A percentile compares a stretch with the other conserved stretches of the same genome.
phyloP scores from a whole-genome alignment of 2,888 invertebrate genomes.

The Argyra leucocephala region DNA sequence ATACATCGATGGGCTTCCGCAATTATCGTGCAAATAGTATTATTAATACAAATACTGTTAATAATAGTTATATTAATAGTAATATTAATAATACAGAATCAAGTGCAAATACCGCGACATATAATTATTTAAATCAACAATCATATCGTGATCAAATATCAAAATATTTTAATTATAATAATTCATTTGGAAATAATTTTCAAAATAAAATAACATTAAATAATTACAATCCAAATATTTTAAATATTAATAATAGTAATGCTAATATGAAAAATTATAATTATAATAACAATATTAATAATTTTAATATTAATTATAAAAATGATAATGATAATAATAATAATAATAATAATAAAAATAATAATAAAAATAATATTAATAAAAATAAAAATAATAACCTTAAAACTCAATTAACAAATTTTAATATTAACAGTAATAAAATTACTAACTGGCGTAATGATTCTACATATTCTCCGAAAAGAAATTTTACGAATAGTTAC shows the following conservation, averaged over 20 bases:
- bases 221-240: not conserved
- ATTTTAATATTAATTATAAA: not conserved
- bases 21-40: slow-evolving; percentile 21
- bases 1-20: slow-evolving; percentile 24
- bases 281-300: not conserved
- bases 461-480: slow-evolving; percentile 31
- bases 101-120: not conserved
- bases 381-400: not conserved
- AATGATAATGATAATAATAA: not conserved
- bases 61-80: not conserved
- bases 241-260: not conserved
- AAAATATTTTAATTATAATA: not conserved
- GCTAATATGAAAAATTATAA: not conserved
- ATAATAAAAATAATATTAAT: not conserved
- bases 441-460: slow-evolving; percentile 42
- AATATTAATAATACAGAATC: not conserved
- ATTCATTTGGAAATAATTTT: not conserved
- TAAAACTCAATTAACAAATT: not conserved
- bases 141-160: slow-evolving; percentile 6
- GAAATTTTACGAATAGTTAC: slow-evolving; percentile 28
- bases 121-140: not conserved
- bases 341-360: not conserved
- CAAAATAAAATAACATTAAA: not conserved
- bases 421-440: slow-evolving; percentile 15
- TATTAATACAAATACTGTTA: slow-evolving; percentile 26